Conservation (phyloP, 2,797 vertebrate species). For the Myotis pilosus region DNA sequence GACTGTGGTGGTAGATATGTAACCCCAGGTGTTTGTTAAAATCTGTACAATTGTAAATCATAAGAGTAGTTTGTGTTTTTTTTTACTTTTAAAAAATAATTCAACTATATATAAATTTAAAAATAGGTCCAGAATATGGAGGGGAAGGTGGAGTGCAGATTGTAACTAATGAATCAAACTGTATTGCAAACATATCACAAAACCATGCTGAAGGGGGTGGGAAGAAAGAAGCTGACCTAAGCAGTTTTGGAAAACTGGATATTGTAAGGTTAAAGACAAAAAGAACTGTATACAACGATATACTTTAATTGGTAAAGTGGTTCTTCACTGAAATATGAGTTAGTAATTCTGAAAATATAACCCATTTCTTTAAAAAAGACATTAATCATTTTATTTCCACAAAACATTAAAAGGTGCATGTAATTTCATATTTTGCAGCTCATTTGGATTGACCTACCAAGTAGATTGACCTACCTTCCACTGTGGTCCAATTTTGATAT, state of each 20-base stretch:
- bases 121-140: not conserved
- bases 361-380: not conserved
- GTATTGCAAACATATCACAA: not conserved
- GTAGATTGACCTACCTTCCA: conserved; percentile 91
- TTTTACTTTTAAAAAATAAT: not conserved
- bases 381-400: not conserved
- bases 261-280: not conserved
- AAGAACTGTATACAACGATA: not conserved
- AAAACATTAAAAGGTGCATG: not conserved
- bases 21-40: not conserved
- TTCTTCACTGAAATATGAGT: not conserved
- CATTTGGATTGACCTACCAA: not conserved
- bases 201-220: not conserved
- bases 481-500: conserved; percentile 94
- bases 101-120: not conserved
- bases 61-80: not conserved
- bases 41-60: not conserved
- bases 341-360: conserved; percentile 33
- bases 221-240: not conserved
- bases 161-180: not conserved
- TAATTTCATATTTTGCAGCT: not conserved
- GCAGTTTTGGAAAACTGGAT: not conserved
- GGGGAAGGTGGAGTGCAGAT: not conserved
- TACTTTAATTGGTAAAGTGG: not conserved
- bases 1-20: not conserved